Conservation (phyloP, 1,140 invertebrate species). For the Drosophila leontia region DNA sequence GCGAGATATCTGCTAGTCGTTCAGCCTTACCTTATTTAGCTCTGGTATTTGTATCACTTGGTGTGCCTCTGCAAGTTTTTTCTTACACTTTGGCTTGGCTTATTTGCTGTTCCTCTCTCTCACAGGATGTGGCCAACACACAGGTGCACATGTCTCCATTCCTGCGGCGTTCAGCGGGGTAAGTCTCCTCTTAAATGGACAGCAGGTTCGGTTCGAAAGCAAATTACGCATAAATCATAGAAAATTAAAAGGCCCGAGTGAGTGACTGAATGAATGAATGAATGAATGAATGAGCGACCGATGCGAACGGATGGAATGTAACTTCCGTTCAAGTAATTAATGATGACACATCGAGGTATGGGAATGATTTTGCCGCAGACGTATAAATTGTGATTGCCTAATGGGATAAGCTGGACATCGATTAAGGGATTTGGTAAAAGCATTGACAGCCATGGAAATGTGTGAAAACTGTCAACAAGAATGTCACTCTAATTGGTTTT, state of each 20-base stretch:
- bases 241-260: conserved; percentile 66
- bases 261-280: conserved; percentile 23
- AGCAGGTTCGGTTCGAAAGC: conserved; percentile 37
- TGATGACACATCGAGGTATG: conserved; percentile 46
- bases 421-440: conserved; percentile 40
- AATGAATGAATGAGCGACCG: conserved; percentile 20
- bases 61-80: conserved; percentile 21
- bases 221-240: conserved; percentile 78
- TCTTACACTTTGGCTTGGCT: conserved; percentile 11
- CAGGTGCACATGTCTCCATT: conserved; percentile 68
- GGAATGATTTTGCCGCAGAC: conserved; percentile 33
- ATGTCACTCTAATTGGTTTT: conserved; percentile 52
- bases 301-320: conserved; percentile 51
- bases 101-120: conserved; percentile 44
- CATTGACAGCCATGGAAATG: conserved; percentile 37
- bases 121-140: conserved; percentile 69
- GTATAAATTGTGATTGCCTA: conserved; percentile 54
- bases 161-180: conserved; percentile 22
- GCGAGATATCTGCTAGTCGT: conserved; percentile 5
- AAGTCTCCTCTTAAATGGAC: conserved; percentile 49
- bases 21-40: background rate
- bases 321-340: conserved; percentile 61
- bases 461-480: conserved; percentile 45
- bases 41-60: conserved; percentile 6
- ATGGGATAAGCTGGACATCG: conserved; percentile 48